Evolutionary conservation across 2,113 vertebrate species (phyloP).

Genomic region (Neotoma lepida): DNA sequence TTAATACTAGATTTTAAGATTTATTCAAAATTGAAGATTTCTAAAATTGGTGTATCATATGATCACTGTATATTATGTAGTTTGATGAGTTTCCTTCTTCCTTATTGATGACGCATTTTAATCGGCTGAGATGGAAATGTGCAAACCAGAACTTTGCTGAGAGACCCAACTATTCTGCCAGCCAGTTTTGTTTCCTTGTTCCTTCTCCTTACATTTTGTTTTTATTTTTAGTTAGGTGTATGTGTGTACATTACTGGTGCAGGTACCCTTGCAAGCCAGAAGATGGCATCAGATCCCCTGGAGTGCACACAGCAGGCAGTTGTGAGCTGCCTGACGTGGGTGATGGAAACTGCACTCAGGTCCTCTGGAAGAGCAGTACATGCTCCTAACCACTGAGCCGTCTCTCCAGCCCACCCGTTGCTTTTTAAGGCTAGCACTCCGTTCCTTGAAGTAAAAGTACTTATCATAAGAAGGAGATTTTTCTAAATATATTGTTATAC

Average conservation of each 20-base stretch:
- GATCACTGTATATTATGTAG: constrained; percentile 7
- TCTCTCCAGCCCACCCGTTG: neutral
- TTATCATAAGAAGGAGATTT: constrained; percentile 48
- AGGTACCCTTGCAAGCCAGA: neutral
- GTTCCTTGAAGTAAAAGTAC: constrained; percentile 40
- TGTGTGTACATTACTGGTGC: neutral
- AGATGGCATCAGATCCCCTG: neutral
- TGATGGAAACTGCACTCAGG: no score
- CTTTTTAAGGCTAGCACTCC: constrained; percentile 12
- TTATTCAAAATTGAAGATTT: constrained; percentile 52
- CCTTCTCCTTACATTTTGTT: neutral
- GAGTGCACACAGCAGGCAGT: neutral
- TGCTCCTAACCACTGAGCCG: neutral
- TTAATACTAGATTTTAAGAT: constrained; percentile 29
- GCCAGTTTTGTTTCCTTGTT: neutral
- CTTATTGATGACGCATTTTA: neutral
- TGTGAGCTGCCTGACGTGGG: neutral
- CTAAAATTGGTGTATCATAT: constrained; percentile 18
- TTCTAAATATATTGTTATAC: neutral
- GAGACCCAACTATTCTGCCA: neutral
- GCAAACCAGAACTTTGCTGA: neutral
- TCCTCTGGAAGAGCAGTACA: neutral
- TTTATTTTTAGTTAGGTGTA: neutral
- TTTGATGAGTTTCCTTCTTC: constrained; percentile 37
- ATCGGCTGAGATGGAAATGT: neutral